Evolutionary conservation across 2,888 invertebrate genomes (phyloP).

Genomic region (Noctua fimbriata): DNA sequence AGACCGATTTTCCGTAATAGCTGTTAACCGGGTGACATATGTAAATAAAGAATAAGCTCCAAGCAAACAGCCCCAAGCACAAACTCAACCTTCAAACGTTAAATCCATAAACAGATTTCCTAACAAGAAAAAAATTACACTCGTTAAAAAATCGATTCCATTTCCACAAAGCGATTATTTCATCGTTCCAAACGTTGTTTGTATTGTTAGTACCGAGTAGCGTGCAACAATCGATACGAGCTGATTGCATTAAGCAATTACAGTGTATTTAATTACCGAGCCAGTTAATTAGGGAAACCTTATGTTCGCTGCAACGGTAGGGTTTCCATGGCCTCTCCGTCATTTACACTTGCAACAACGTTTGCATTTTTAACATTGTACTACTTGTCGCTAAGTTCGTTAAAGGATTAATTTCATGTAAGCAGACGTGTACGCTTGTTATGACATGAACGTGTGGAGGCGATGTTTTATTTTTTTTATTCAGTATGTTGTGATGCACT

Average conservation of each 20-base stretch:
- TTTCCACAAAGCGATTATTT: conserved; percentile 58
- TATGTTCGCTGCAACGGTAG: conserved; percentile 78
- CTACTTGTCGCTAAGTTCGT: conserved; percentile 68
- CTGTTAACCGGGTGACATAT: background rate
- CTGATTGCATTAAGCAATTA: conserved; percentile 89
- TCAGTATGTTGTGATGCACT: background rate
- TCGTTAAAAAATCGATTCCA: conserved; percentile 58
- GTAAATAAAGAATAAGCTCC: conserved; percentile 35
- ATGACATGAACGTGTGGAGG: conserved; percentile 50
- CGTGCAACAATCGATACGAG: conserved; percentile 70
- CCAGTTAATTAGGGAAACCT: conserved; percentile 88
- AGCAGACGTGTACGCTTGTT: conserved; percentile 62
- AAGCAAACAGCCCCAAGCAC: conserved; percentile 9
- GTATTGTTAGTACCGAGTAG: conserved; percentile 59
- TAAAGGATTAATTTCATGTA: conserved; percentile 72
- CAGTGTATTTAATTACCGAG: conserved; percentile 87
- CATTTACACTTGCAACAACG: conserved; percentile 87
- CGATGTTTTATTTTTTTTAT: conserved; percentile 18
- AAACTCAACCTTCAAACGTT: conserved; percentile 28
- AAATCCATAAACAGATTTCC: conserved; percentile 48
- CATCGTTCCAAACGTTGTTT: conserved; percentile 55
- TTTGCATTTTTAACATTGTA: conserved; percentile 78
- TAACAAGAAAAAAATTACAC: conserved; percentile 57
- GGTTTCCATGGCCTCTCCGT: conserved; percentile 86
- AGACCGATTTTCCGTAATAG: background rate